phyloP scores from a whole-genome alignment of 2,888 invertebrate genomes.

The Keiferia lycopersicella region DNA sequence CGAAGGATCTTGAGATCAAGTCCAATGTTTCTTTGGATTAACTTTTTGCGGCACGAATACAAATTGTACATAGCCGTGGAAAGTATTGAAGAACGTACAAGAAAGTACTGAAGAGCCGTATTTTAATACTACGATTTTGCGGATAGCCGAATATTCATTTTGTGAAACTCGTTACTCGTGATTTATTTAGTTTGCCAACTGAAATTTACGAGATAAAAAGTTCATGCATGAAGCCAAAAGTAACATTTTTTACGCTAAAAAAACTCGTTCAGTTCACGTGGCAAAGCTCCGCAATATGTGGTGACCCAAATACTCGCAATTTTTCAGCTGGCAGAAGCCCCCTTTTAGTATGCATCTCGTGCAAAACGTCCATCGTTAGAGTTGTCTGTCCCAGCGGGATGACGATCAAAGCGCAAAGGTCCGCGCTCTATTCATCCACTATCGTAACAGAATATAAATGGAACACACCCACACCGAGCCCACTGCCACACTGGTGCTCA shows the following conservation, averaged over 20 bases:
- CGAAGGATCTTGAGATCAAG: constrained; percentile 45
- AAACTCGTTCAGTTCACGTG: background rate
- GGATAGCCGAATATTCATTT: background rate
- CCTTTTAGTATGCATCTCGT: constrained; percentile 22
- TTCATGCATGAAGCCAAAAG: background rate
- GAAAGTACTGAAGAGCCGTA: background rate
- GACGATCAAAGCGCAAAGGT: constrained; percentile 25
- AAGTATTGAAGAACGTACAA: background rate
- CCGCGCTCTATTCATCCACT: constrained; percentile 26
- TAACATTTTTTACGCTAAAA: background rate
- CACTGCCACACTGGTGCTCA: constrained; percentile 9
- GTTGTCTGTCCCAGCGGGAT: constrained; percentile 22
- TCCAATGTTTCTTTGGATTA: constrained; percentile 28
- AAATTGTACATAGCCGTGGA: constrained; percentile 5
- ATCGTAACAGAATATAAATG: constrained; percentile 29
- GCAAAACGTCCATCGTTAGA: constrained; percentile 23
- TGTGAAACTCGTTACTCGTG: background rate
- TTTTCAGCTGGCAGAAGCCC: constrained; percentile 15
- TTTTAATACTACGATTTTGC: background rate
- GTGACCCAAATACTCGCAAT: constrained; percentile 2
- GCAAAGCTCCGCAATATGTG: constrained; percentile 1
- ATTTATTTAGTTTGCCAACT: background rate
- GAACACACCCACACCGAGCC: constrained; percentile 21
- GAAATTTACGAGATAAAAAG: background rate
- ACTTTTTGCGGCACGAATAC: constrained; percentile 21